These are phyloP conservation scores for Propithecus coquereli DNA, from an alignment of 2,113 vertebrate genomes.

Conservation along the genomic window DNA sequence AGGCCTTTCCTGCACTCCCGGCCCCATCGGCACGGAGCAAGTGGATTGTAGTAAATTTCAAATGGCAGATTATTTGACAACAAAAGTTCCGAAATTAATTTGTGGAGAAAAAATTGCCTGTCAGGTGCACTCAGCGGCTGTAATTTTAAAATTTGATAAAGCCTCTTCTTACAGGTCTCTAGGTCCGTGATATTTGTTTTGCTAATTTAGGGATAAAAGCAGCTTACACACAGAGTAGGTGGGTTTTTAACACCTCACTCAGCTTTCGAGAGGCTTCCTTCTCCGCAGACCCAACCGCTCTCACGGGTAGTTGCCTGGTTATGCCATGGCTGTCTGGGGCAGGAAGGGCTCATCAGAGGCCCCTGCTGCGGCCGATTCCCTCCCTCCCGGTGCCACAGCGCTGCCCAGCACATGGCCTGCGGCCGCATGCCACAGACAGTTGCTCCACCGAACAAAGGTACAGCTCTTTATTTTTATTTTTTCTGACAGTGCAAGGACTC, in stretches of 20 bases:
- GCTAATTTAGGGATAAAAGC: too few relatives aligned
- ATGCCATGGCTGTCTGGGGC: not conserved
- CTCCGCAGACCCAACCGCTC: not conserved
- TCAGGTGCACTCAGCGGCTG: not conserved
- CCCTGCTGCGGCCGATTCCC: not conserved
- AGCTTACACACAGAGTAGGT: not conserved
- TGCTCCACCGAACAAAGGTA: too few relatives aligned
- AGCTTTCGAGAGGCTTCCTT: not conserved
- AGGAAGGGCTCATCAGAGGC: not conserved
- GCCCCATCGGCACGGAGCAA: not conserved
- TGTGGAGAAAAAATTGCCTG: not conserved
- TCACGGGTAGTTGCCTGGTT: not conserved
- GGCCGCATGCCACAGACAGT: rapidly evolving
- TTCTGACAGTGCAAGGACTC: not conserved
- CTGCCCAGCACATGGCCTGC: rapidly evolving
- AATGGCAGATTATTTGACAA: not conserved
- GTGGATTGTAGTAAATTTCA: not conserved
- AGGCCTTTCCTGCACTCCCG: not conserved
- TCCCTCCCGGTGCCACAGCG: too few relatives aligned
- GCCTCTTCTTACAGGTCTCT: not conserved
- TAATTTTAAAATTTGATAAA: not conserved
- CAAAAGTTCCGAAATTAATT: not conserved
- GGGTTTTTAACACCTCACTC: not conserved
- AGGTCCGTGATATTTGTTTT: not conserved
- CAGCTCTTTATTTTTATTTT: not conserved